Percentiles rank a stretch among this genome's conserved stretches.
Conservation (phyloP, 2,888 invertebrate species). For the Bembecia ichneumoniformis region DNA sequence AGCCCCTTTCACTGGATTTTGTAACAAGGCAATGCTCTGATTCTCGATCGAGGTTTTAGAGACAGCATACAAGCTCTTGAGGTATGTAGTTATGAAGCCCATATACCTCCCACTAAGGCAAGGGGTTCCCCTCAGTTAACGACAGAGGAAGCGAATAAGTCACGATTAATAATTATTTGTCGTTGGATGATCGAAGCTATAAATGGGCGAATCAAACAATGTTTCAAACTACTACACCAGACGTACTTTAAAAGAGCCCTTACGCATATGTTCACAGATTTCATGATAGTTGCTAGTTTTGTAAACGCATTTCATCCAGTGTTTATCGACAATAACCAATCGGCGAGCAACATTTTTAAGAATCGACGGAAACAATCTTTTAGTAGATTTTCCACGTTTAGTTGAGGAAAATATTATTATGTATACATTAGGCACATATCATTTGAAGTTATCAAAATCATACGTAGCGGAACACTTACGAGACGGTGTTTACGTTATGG, state of each 20-base stretch:
- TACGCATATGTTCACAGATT: slow-evolving; percentile 3
- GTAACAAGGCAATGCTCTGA: not conserved
- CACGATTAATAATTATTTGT: slow-evolving; percentile 1
- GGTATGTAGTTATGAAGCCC: not conserved
- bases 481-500: slow-evolving; percentile 4
- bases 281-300: slow-evolving; percentile 3
- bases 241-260: slow-evolving; percentile 5
- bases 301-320: slow-evolving; percentile 3
- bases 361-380: slow-evolving; percentile 3
- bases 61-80: not conserved
- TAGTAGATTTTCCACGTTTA: slow-evolving; percentile 8
- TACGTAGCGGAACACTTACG: slow-evolving; percentile 8
- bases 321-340: slow-evolving; percentile 1
- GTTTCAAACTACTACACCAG: slow-evolving; percentile 2
- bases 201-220: slow-evolving; percentile 5
- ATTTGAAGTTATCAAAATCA: slow-evolving; percentile 6
- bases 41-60: slow-evolving; percentile 1
- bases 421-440: slow-evolving; percentile 9
- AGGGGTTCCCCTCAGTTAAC: not conserved
- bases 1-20: not conserved
- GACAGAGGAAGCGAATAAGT: slow-evolving; percentile 1
- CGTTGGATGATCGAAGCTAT: slow-evolving; percentile 4
- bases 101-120: not conserved
- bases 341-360: slow-evolving; percentile 4
- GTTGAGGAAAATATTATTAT: slow-evolving; percentile 8